Evolutionary conservation across 2,888 invertebrate species (phyloP).

Genomic region (Omphaloscelis lunosa): DNA sequence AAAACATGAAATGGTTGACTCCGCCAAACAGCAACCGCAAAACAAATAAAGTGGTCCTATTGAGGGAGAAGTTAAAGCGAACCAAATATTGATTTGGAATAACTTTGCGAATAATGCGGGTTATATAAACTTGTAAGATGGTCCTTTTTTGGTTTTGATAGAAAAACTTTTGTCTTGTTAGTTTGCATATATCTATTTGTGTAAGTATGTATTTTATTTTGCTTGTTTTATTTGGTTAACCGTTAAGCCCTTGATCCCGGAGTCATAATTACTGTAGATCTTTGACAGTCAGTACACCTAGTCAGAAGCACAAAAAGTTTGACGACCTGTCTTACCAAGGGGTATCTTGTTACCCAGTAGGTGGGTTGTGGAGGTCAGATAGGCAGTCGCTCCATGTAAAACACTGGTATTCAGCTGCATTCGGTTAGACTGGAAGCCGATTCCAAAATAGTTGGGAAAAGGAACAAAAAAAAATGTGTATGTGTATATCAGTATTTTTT

Average conservation of each 20-base stretch:
- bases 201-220: not conserved
- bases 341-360: not conserved
- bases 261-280: too few relatives aligned
- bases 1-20: constrained; percentile 23
- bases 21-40: constrained; percentile 28
- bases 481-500: too few relatives aligned
- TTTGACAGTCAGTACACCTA: not conserved
- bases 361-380: not conserved
- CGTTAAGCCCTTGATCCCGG: not conserved
- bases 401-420: not conserved
- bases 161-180: not conserved
- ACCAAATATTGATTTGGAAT: constrained; percentile 45
- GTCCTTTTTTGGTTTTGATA: constrained; percentile 6
- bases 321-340: not conserved
- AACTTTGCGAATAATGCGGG: constrained; percentile 24
- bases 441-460: not conserved
- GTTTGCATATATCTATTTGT: not conserved
- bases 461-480: not conserved
- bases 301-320: not conserved
- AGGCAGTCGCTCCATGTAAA: not conserved
- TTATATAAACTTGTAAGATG: constrained; percentile 22
- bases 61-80: constrained; percentile 13
- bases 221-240: not conserved
- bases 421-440: not conserved
- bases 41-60: constrained; percentile 40